Base-by-base conservation (phyloP, 2,113 vertebrate species). In the Hiodon tergisus region DNA sequence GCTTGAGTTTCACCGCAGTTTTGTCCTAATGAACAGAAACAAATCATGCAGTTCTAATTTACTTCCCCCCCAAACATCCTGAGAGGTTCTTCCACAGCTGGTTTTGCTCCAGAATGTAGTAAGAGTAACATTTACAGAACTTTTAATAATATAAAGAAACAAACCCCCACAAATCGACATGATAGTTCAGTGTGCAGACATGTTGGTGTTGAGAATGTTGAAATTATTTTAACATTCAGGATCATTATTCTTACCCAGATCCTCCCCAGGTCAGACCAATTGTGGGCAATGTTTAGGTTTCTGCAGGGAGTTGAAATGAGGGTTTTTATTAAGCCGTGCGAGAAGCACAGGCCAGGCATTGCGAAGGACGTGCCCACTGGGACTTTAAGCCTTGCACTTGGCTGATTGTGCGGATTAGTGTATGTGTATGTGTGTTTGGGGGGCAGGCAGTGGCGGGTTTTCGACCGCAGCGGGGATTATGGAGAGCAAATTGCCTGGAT, bases 401-500 rank as follows among this genome's bases (percentile, higher is more conserved):
- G 4, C 16, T 50, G 55, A 13, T 31, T 31, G 72, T 67, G 60
- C 77, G 78, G 82, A 78, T 79, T 71, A 46, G 7, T 81, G 81
- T 80, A 72, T 10, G 52, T 47, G 11, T 72, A 65, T 5, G 53
- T 75, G 14, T 76, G 80, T 80, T 84, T 86, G 70, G 78, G 76
- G 57, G 54, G 55, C 17, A 69, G 74, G 80, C 73, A 52, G 60
- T 52, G 6, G 72, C 65, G 60, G 46, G 67, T 6, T 31, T 31
- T 31, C 31, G 31, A 31, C 31, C 31, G 31, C 31, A 53, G 78
- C 47, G 74, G 73, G 86, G 78, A 86, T 88, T 87, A 88, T 81
- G 76, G 72, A 81, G 84, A 86, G 85, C 85, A 89, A 88, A 90
- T 91, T 89, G 87, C 88, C 83, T 78, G 78, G 87, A 85, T 89